Base-by-base conservation (phyloP, 2,888 invertebrate species). In the Watsonalla cultraria region DNA sequence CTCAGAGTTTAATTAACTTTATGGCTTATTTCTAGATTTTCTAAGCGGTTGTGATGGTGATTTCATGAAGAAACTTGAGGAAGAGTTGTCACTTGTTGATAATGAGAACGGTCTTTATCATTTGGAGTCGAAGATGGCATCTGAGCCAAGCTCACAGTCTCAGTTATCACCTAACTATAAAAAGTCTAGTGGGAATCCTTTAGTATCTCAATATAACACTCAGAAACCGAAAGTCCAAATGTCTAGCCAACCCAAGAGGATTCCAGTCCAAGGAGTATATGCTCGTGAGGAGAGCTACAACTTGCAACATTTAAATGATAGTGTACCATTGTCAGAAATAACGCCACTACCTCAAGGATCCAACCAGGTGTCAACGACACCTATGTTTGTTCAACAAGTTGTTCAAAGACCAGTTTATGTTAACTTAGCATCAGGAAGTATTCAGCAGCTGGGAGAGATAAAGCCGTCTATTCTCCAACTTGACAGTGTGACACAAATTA, bases 41-140 rank as follows among this genome's bases (percentile, higher is more conserved):
- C 81, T 95, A 35, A 92, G 92, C 62, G 93, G 93, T 60, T 94
- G 93, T 72, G 94, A 94, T 80, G 93, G 86, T 60, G 94, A 94
- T 73, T 90, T 94, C 60, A 90, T 94, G 84, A 91, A 77, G 55
- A 87, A 86, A 57, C 69, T 90, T n/a, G 91, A 90, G 62, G 83
- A 89, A 58, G 90, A 91, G 56, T 66, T 91, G 45, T 64, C 83
- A n/a, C 68, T 79, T 34, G 80, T 76, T 0, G 87, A 89, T 35
- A 78, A 78, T 61, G 84, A 87, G 46, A 64, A 79, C 11, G 75
- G 74, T 14, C 42, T 42, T 54, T 84, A 45, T 71, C 87, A 35
- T 83, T 72, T 60, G 68, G 87, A 90, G 51, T 80, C 80, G 9
- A 81, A 81, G 69, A 54, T 70, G 39, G 79, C 76, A 51, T 35